Evolutionary conservation across 35 echinoderm and acorn worm species (phyloP), one percentile per base, ranked within the genome.

Genomic region (Holothuria glaberrima): DNA sequence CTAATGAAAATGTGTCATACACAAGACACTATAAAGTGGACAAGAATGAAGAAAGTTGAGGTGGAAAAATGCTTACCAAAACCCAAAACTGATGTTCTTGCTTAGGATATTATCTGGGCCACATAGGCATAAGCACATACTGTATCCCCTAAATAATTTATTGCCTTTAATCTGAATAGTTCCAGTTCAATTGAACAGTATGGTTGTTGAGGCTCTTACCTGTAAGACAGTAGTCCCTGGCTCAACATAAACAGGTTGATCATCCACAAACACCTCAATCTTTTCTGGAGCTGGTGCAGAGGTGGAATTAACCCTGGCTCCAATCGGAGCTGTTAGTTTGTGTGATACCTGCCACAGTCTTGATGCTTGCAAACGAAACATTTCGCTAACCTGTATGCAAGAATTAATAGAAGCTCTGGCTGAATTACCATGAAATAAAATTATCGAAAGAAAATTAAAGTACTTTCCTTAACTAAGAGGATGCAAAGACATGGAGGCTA

Each of bases 201-300:
- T 9, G 10, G 16, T 0, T 17, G 3, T 17, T 54, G 16, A 2
- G 3, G 3, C 50, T 54, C 56, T 73, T 68, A 98, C 96, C 88
- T 98, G 96, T 25, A 98, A 67, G 12, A 98, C 93, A 34, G 96
- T 98, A 82, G 96, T 94, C 48, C 96, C 96, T 65, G 96, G 96
- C 22, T 98, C 96, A 18, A 98, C 96, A 69, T 92, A 68, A 7
- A 98, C 93, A 79, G 90, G 92, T 79, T 94, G 91, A 48, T 94
- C 96, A 93, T 98, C 96, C 0, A 98, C 93, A 86, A 98, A 98
- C 25, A 98, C 96, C 82, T 98, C 93, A 2, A 98, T 86, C 68
- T 98, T 98, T 82, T 98, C 96, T 87, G 92, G 86, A 19, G 90
- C 85, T 46, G 91, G 46, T 48, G 83, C 54, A 24, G 95, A 44